Evolutionary conservation across 2,888 invertebrate species (phyloP), one percentile per base, ranked within the genome.

Genomic region (Drosophila nigricruria): DNA sequence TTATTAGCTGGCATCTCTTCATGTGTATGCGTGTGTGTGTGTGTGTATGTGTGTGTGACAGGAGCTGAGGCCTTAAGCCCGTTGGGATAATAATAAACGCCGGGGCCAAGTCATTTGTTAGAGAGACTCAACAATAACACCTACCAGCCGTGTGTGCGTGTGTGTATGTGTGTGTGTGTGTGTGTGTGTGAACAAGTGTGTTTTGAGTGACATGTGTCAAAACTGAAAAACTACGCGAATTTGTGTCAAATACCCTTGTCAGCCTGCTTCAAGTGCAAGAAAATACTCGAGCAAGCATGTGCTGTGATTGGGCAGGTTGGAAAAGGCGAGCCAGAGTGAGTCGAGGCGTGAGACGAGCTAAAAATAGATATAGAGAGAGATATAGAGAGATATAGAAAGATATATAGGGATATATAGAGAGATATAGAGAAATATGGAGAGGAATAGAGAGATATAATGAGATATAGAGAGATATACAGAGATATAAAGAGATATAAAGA

Each of bases 241-340:
- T 91, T 91, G 86, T 91, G 91, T 91, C 91, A 91, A 91, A 86
- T 91, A 91, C 89, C 90, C 91, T 91, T 89, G 91, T 91, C 91
- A 91, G 85, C 82, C 70, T 72, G 71, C 70, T 82, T 83, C 82
- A 86, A 88, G 86, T 86, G 83, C 80, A 81, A 76, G 70, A 73
- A 70, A 73, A 69, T 77, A 70, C 78, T 78, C 59, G 54, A 78
- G 66, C 42, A 54, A 61, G 69, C 63, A 61, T 61, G 72, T 63
- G 76, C 56, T 43, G 70, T 38, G 32, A 34, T 20, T 62, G 54
- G 60, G 27, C 27, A 20, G 23, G 30, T n/a, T 3, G 12, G 5
- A 9, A 30, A 6, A 49, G 45, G 20, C 10, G 23, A 23, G 40
- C 42, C 2, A 16, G n/a, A n/a, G n/a, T 43, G 40, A n/a, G 43